Evolutionary conservation across 2,888 invertebrate genomes (phyloP).

Genomic region (Encarsia formosa): DNA sequence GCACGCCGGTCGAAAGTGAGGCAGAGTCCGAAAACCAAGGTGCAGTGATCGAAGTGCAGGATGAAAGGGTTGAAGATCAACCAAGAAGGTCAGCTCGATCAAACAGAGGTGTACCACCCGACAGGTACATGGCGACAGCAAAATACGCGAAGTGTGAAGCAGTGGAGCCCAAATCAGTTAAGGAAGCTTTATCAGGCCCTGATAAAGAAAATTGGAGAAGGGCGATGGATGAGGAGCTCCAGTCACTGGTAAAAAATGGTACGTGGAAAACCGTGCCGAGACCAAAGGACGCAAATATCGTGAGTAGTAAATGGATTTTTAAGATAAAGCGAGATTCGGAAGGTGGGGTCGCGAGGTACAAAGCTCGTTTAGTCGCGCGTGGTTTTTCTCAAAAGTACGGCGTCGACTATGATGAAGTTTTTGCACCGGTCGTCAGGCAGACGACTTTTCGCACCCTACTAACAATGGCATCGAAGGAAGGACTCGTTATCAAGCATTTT

Average conservation of each 20-base stretch:
- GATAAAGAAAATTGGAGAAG: conserved; percentile 1
- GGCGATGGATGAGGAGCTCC: conserved; percentile 1
- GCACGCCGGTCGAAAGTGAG: background rate
- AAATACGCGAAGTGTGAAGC: background rate
- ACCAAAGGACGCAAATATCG: background rate
- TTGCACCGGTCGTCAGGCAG: conserved; percentile 36
- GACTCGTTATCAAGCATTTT: conserved; percentile 26
- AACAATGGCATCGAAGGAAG: conserved; percentile 23
- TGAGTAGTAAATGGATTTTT: conserved; percentile 3
- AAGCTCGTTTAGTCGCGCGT: conserved; percentile 12
- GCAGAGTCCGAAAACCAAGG: background rate
- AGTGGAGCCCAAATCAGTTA: conserved; percentile 5
- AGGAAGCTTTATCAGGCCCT: background rate
- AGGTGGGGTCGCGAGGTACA: conserved; percentile 1
- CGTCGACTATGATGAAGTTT: conserved; percentile 34
- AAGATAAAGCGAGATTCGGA: background rate
- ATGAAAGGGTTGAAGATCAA: background rate
- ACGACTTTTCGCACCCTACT: conserved; percentile 27
- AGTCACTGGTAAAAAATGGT: background rate
- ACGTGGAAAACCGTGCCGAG: background rate
- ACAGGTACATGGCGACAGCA: background rate
- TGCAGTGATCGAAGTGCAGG: background rate
- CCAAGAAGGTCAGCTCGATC: background rate
- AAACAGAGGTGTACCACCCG: background rate
- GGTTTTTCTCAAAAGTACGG: conserved; percentile 16